A percentile compares a stretch with the other conserved stretches of the same genome.
Evolutionary conservation across 2,797 vertebrate genomes (phyloP).

Genomic region (Todus mexicanus): DNA sequence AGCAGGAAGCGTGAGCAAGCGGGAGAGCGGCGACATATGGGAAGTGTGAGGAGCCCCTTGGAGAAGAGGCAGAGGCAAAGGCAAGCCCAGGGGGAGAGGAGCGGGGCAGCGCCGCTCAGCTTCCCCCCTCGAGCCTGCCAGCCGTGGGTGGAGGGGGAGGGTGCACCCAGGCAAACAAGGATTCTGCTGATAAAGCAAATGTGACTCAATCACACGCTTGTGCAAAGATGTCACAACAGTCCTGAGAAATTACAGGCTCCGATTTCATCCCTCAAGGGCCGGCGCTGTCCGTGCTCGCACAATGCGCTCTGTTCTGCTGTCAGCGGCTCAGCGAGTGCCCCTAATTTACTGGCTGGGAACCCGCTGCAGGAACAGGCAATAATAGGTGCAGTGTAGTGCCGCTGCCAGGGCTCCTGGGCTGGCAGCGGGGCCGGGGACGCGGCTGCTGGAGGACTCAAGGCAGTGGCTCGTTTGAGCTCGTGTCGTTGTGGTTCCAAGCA

Average conservation of each 20-base stretch:
- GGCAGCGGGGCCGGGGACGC: neutral
- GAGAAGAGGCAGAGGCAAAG: neutral
- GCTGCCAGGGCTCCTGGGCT: neutral
- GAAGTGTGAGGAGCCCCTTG: neutral
- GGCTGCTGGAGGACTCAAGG: neutral
- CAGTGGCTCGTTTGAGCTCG: neutral
- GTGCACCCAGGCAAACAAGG: slow-evolving; percentile 58
- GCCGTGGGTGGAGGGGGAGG: neutral
- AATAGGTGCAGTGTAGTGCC: slow-evolving; percentile 2
- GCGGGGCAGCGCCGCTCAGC: neutral
- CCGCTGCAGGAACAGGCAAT: neutral
- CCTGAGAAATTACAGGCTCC: slow-evolving; percentile 70
- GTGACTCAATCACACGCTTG: slow-evolving; percentile 71
- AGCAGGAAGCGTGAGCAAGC: slow-evolving; percentile 4
- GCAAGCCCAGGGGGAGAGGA: neutral
- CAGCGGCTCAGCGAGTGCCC: slow-evolving; percentile 19
- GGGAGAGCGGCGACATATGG: neutral
- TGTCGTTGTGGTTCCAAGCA: neutral
- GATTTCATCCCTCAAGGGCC: slow-evolving; percentile 63
- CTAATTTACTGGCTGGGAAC: slow-evolving; percentile 65
- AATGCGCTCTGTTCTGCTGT: slow-evolving; percentile 60
- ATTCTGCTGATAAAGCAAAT: slow-evolving; percentile 71
- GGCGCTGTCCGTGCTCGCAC: slow-evolving; percentile 36
- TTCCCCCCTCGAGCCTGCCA: slow-evolving; percentile 1
- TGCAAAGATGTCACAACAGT: slow-evolving; percentile 72